Percentiles rank a stretch among this genome's conserved stretches.
Conservation (phyloP, 2,888 invertebrate species). For the Ophion costatus region DNA sequence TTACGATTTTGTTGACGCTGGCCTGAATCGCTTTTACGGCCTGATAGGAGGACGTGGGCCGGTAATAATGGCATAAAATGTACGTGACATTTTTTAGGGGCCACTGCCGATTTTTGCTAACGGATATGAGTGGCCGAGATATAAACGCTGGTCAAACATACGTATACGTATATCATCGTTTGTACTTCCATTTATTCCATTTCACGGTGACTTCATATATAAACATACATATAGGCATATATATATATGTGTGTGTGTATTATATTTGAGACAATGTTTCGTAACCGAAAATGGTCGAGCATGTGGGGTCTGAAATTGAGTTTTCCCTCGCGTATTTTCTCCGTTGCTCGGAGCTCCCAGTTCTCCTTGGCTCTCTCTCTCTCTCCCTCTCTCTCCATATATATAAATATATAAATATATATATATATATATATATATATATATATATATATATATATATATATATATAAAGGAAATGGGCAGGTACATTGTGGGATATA, state of each 20-base stretch:
- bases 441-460: no score
- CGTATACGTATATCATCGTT: not conserved
- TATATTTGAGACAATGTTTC: constrained; percentile 22
- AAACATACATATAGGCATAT: not conserved
- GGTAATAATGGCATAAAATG: not conserved
- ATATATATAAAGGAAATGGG: no score
- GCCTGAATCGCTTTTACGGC: not conserved
- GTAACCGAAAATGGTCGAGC: constrained; percentile 30
- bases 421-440: not conserved
- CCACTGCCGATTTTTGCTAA: not conserved
- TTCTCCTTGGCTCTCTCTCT: not conserved
- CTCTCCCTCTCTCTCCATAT: not conserved
- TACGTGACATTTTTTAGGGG: not conserved
- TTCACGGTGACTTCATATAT: not conserved
- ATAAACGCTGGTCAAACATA: not conserved
- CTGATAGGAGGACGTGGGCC: not conserved
- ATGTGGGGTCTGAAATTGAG: constrained; percentile 47
- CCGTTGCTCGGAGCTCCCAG: constrained; percentile 6
- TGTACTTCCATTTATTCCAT: constrained; percentile 1
- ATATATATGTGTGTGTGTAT: not conserved
- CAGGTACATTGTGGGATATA: no score
- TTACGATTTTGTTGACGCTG: not conserved
- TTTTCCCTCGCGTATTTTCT: constrained; percentile 38
- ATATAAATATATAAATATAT: not conserved
- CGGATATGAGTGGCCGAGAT: not conserved